Evolutionary conservation across 2,888 invertebrate genomes (phyloP).

Genomic region (Yponomeuta cagnagella): DNA sequence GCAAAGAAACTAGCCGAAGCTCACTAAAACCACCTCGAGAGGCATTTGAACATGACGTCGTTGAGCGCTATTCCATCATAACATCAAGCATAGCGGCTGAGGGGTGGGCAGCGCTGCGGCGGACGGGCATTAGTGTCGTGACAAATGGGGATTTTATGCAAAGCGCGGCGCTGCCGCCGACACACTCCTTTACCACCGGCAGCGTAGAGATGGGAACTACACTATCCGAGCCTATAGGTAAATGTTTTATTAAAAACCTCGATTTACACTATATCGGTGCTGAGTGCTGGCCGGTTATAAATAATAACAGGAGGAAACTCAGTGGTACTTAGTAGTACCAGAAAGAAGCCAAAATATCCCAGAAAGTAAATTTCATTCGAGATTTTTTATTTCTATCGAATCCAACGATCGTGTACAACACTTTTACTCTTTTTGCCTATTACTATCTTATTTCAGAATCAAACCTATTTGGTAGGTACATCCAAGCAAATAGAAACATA

Average conservation of each 20-base stretch:
- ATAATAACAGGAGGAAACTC: too few species aligned
- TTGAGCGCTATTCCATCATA: slow-evolving; percentile 33
- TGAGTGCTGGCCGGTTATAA: not conserved
- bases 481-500: too few species aligned
- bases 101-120: slow-evolving; percentile 37
- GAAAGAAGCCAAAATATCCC: too few species aligned
- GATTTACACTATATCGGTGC: slow-evolving; percentile 20
- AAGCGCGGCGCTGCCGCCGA: slow-evolving; percentile 45
- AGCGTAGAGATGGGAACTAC: slow-evolving; percentile 33
- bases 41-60: slow-evolving; percentile 18
- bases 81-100: slow-evolving; percentile 22
- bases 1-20: not conserved
- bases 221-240: slow-evolving; percentile 16
- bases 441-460: too few species aligned
- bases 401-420: too few species aligned
- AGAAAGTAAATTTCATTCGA: too few species aligned
- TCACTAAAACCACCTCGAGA: slow-evolving; percentile 19
- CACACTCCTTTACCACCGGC: slow-evolving; percentile 43
- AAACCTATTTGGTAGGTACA: too few species aligned
- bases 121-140: slow-evolving; percentile 65
- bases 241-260: slow-evolving; percentile 9
- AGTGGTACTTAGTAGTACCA: too few species aligned
- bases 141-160: slow-evolving; percentile 73
- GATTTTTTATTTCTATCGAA: too few species aligned
- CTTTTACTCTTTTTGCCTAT: too few species aligned